phyloP scores from a whole-genome alignment of 2,888 invertebrate species.

The Anoplius nigerrimus region DNA sequence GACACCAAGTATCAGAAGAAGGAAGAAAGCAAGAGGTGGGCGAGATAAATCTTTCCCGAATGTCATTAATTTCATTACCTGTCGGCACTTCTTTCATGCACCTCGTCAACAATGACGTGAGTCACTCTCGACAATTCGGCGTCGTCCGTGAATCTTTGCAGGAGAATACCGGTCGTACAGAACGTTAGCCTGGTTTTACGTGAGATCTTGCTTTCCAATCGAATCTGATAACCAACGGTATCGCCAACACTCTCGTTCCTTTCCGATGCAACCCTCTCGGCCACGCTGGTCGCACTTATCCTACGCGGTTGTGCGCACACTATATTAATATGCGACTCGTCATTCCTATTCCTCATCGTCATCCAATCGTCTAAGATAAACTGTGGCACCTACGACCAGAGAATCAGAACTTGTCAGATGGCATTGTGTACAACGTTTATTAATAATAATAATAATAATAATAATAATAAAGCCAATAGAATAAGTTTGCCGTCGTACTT shows the following conservation, averaged over 20 bases:
- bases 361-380: constrained; percentile 93
- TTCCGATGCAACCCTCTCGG: constrained; percentile 93
- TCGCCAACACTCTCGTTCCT: constrained; percentile 87
- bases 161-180: constrained; percentile 94
- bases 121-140: constrained; percentile 85
- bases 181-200: constrained; percentile 88
- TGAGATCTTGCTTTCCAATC: constrained; percentile 87
- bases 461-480: too few species aligned
- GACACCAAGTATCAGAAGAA: constrained; percentile 10
- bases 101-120: constrained; percentile 92
- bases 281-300: constrained; percentile 93
- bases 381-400: constrained; percentile 87
- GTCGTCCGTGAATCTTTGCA: constrained; percentile 89
- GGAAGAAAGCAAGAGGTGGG: constrained; percentile 57
- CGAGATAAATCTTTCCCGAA: too few species aligned
- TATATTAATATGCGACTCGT: constrained; percentile 84
- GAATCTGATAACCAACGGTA: constrained; percentile 83
- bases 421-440: not conserved
- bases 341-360: too few species aligned
- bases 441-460: not conserved
- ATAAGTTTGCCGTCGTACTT: constrained; percentile 74
- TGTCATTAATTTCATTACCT: constrained; percentile 75
- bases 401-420: not conserved
- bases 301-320: constrained; percentile 95
- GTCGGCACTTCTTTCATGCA: constrained; percentile 93